Evolutionary conservation across 2,113 vertebrate species (phyloP).

Genomic region (Cariama cristata): DNA sequence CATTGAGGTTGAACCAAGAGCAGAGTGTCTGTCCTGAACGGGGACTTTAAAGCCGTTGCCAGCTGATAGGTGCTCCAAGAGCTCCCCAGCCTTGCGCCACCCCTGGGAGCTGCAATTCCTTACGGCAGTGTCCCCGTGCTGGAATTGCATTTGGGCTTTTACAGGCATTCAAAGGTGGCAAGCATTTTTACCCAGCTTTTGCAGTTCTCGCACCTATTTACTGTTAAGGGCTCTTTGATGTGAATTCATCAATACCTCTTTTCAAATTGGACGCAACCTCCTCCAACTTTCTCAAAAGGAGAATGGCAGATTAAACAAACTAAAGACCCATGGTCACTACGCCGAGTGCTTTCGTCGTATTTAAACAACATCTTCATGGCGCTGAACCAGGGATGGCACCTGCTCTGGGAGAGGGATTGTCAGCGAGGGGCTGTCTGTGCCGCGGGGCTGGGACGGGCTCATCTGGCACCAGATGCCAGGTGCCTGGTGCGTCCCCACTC

Average conservation of each 20-base stretch:
- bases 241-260: neutral
- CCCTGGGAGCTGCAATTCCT: neutral
- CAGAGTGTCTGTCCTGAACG: neutral
- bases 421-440: no score
- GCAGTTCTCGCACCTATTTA: neutral
- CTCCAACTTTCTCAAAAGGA: neutral
- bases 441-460: neutral
- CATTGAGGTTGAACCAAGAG: neutral
- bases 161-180: neutral
- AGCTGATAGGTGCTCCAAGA: neutral
- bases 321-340: no score
- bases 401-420: neutral
- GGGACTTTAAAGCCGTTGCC: neutral
- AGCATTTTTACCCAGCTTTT: neutral
- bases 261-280: neutral
- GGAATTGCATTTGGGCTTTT: neutral
- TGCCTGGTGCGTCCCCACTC: neutral
- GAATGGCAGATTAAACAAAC: neutral
- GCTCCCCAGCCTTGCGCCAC: neutral
- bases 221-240: neutral
- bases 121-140: rapidly evolving
- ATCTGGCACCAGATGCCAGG: rapidly evolving
- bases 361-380: neutral
- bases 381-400: neutral
- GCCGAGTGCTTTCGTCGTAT: neutral